Conservation (phyloP, 2,888 invertebrate genomes). For the Apamea epomidion region DNA sequence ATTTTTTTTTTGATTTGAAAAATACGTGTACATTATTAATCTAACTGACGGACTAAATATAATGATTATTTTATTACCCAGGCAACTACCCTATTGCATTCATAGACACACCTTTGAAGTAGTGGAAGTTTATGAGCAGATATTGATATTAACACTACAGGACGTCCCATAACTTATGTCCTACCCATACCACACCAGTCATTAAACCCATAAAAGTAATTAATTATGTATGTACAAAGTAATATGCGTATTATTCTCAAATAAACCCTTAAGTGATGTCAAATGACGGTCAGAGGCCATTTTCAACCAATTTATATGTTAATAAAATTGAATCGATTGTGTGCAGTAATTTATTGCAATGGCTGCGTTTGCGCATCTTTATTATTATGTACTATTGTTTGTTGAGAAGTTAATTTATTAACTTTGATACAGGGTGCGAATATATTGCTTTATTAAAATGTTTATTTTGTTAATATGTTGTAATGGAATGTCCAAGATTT, state of each 20-base stretch:
- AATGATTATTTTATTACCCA: too few species aligned
- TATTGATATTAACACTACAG: conserved; percentile 6
- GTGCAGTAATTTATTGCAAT: conserved; percentile 74
- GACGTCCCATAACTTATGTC: conserved; percentile 5
- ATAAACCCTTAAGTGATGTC: conserved; percentile 59
- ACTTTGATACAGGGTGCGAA: conserved; percentile 35
- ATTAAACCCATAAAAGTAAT: conserved; percentile 43
- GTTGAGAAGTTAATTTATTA: conserved; percentile 59
- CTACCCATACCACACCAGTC: conserved; percentile 21
- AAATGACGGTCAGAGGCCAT: conserved; percentile 69
- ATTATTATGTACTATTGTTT: conserved; percentile 68
- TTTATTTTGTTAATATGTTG: conserved; percentile 15
- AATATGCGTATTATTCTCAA: conserved; percentile 54
- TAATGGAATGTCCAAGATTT: background rate
- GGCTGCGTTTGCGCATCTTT: conserved; percentile 65
- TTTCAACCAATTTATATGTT: conserved; percentile 79
- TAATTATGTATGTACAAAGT: conserved; percentile 53
- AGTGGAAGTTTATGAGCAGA: background rate
- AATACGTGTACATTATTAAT: too few species aligned
- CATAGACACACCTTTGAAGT: background rate
- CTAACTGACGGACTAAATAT: too few species aligned
- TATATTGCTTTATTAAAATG: conserved; percentile 30
- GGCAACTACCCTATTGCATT: background rate
- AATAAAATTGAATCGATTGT: conserved; percentile 77
- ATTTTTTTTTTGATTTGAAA: too few species aligned